phyloP scores from a whole-genome alignment of 2,888 invertebrate species.

The Caenorhabditis afra region DNA sequence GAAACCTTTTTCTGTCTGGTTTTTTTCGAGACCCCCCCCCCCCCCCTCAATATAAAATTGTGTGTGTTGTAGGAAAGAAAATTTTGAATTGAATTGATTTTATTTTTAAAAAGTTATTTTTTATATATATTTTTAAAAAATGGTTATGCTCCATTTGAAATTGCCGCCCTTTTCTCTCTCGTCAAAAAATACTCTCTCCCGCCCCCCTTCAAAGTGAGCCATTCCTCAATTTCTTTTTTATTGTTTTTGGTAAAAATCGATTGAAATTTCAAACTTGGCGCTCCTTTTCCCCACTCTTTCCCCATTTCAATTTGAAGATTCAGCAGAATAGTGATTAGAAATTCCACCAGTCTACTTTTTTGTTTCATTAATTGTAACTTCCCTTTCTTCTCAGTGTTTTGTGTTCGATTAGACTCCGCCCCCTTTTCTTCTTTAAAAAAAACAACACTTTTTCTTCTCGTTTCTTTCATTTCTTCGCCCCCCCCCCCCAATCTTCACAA shows the following conservation, averaged over 20 bases:
- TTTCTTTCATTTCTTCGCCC: too few relatives aligned
- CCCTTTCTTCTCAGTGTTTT: background rate
- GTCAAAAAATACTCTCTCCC: too few relatives aligned
- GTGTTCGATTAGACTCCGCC: background rate
- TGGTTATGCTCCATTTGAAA: too few relatives aligned
- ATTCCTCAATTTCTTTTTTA: too few relatives aligned
- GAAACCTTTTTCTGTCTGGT: too few relatives aligned
- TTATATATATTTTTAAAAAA: background rate
- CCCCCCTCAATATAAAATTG: background rate
- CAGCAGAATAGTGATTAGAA: background rate
- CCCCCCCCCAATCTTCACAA: background rate
- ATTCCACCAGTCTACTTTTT: background rate
- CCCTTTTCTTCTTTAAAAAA: too few relatives aligned
- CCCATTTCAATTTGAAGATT: too few relatives aligned
- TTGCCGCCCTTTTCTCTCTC: too few relatives aligned
- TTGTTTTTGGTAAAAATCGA: too few relatives aligned
- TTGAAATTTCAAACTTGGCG: background rate
- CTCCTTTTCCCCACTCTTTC: background rate
- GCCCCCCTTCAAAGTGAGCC: too few relatives aligned
- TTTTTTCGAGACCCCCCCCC: background rate
- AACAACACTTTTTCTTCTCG: too few relatives aligned
- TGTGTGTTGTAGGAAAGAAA: conserved; percentile 20
- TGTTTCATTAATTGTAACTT: too few relatives aligned
- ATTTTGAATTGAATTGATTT: background rate
- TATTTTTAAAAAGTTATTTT: background rate